Percentiles rank a stretch among this genome's conserved stretches.
These are phyloP conservation scores for Holacanthus passer DNA, from an alignment of 2,113 vertebrate genomes.

Conservation along the genomic window DNA sequence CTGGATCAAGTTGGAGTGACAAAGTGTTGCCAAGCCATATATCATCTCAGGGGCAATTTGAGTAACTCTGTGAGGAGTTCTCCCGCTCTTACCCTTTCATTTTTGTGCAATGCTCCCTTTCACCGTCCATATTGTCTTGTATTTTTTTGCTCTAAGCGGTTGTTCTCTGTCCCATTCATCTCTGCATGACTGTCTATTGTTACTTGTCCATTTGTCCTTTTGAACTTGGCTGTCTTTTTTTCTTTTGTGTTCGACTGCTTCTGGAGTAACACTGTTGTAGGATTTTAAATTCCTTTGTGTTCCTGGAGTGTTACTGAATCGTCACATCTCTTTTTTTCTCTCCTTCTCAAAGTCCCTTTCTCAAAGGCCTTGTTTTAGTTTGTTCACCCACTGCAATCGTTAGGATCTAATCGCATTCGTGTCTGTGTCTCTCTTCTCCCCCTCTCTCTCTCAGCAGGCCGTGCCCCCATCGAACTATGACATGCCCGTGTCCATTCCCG, in stretches of 20 bases:
- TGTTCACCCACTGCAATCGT: not conserved
- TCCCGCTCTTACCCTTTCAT: constrained; percentile 9
- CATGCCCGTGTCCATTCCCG: constrained; percentile 98
- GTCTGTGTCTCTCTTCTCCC: not conserved
- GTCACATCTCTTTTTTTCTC: constrained; percentile 1
- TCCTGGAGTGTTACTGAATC: constrained; percentile 45
- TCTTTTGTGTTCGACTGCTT: constrained; percentile 4
- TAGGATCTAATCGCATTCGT: constrained; percentile 37
- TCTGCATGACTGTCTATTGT: constrained; percentile 41
- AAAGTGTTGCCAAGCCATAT: constrained; percentile 2
- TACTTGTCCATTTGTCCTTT: constrained; percentile 42
- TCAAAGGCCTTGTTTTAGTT: constrained; percentile 23
- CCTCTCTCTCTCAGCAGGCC: constrained; percentile 84
- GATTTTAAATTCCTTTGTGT: constrained; percentile 28
- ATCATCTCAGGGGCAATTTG: constrained; percentile 28
- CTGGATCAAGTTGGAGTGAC: constrained; percentile 11
- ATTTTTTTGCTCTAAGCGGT: constrained; percentile 36
- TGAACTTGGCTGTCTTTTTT: constrained; percentile 37
- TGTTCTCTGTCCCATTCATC: constrained; percentile 31
- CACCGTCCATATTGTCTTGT: constrained; percentile 30
- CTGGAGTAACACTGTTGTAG: not conserved
- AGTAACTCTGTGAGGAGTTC: constrained; percentile 30
- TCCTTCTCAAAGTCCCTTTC: constrained; percentile 11
- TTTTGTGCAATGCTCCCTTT: constrained; percentile 19
- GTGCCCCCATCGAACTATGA: constrained; percentile 98